phyloP scores from a whole-genome alignment of 92 coral and sea anemone genomes.

The Micromussa lordhowensis region DNA sequence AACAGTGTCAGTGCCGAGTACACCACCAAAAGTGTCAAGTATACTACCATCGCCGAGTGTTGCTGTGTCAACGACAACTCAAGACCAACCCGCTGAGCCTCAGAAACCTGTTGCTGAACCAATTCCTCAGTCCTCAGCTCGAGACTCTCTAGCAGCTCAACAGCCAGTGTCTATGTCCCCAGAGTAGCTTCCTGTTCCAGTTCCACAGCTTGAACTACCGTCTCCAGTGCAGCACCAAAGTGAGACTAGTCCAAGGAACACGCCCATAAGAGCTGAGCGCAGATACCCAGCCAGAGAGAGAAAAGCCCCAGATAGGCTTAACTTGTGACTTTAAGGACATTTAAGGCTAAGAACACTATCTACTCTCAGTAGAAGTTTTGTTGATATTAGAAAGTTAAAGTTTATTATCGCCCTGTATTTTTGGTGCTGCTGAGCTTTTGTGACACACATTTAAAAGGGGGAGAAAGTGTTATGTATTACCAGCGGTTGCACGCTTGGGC shows the following conservation, averaged over 20 bases:
- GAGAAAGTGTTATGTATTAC: slow-evolving; percentile 10
- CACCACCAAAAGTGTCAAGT: too few species aligned
- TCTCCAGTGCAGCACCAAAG: not conserved
- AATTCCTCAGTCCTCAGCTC: not conserved
- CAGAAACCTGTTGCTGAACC: not conserved
- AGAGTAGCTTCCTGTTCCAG: not conserved
- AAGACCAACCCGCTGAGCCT: not conserved
- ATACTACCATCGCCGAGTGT: not conserved
- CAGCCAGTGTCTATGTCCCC: not conserved
- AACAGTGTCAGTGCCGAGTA: too few species aligned
- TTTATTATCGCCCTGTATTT: not conserved
- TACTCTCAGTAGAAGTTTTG: not conserved
- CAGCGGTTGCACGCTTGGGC: not conserved
- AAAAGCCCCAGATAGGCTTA: slow-evolving; percentile 15
- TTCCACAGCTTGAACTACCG: not conserved
- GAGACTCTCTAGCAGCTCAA: not conserved
- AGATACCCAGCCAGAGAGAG: slow-evolving; percentile 22
- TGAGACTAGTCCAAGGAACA: not conserved
- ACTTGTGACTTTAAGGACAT: too few species aligned
- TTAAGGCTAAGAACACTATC: too few species aligned
- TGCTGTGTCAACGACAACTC: not conserved
- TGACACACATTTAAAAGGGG: slow-evolving; percentile 1
- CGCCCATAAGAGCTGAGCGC: not conserved
- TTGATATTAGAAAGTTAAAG: not conserved
- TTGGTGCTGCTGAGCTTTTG: not conserved